A percentile compares a stretch with the other conserved stretches of the same genome.
Conservation (phyloP, 1,140 invertebrate species). For the Lordiphosa collinella region DNA sequence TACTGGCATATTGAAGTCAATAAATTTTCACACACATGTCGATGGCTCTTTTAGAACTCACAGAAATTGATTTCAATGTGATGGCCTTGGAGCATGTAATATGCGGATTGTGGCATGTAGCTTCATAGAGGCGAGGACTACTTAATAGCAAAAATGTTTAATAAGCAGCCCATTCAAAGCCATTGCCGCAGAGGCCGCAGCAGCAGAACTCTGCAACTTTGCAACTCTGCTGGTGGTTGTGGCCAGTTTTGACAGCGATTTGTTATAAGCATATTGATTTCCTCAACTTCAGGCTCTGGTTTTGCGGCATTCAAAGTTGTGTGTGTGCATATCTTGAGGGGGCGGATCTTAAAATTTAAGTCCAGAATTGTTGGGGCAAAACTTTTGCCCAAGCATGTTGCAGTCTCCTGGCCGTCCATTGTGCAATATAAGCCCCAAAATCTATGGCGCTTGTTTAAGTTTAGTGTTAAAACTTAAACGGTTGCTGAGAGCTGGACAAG, state of each 20-base stretch:
- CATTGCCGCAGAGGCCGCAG: conserved; percentile 54
- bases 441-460: conserved; percentile 51
- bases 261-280: conserved; percentile 70
- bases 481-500: conserved; percentile 32
- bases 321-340: background rate
- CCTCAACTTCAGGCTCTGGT: conserved; percentile 55
- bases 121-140: conserved; percentile 74
- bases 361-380: conserved; percentile 4
- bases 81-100: conserved; percentile 47
- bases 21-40: conserved; percentile 40
- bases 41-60: conserved; percentile 51
- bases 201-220: conserved; percentile 8
- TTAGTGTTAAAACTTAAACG: conserved; percentile 67
- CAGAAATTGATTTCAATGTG: conserved; percentile 53
- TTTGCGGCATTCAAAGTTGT: conserved; percentile 54
- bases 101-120: conserved; percentile 72
- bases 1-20: conserved; percentile 55
- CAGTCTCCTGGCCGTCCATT: conserved; percentile 12
- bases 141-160: conserved; percentile 67
- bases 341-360: background rate
- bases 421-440: conserved; percentile 66
- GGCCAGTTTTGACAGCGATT: conserved; percentile 44
- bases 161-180: conserved; percentile 69
- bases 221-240: conserved; percentile 19
- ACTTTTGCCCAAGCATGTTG: conserved; percentile 1